Conservation (phyloP, 2,113 vertebrate species). For the Paracanthobrama guichenoti region DNA sequence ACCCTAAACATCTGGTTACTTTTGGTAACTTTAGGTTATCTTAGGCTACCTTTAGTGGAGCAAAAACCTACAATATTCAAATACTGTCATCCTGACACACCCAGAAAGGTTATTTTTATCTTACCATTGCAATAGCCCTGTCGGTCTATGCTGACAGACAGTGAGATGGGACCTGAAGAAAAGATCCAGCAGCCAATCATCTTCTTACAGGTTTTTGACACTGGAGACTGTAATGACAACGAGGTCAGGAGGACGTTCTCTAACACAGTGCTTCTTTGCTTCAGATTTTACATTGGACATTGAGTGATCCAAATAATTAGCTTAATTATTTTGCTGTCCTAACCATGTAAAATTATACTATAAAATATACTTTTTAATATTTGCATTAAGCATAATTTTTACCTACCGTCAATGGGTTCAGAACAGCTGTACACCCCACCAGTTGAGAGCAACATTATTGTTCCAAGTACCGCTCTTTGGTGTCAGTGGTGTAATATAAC, state of each 20-base stretch:
- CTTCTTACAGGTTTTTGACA: conserved; percentile 80
- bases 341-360: no score
- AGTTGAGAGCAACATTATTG: background rate
- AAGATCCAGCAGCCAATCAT: conserved; percentile 85
- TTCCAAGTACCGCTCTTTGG: background rate
- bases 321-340: background rate
- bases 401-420: background rate
- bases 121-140: conserved; percentile 86
- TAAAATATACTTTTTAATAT: no score
- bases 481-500: background rate
- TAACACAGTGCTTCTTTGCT: background rate
- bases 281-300: background rate
- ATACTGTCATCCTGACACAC: background rate
- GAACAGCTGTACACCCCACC: background rate
- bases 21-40: no score
- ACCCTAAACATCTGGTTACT: no score
- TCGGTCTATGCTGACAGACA: conserved; percentile 84
- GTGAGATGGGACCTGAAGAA: conserved; percentile 81
- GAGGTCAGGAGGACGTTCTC: background rate
- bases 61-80: background rate
- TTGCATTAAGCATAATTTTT: background rate
- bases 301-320: background rate
- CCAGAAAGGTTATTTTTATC: conserved; percentile 33
- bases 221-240: conserved; percentile 67
- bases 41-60: no score